Evolutionary conservation across 2,113 vertebrate species (phyloP).

Genomic region (Cisticola juncidis): DNA sequence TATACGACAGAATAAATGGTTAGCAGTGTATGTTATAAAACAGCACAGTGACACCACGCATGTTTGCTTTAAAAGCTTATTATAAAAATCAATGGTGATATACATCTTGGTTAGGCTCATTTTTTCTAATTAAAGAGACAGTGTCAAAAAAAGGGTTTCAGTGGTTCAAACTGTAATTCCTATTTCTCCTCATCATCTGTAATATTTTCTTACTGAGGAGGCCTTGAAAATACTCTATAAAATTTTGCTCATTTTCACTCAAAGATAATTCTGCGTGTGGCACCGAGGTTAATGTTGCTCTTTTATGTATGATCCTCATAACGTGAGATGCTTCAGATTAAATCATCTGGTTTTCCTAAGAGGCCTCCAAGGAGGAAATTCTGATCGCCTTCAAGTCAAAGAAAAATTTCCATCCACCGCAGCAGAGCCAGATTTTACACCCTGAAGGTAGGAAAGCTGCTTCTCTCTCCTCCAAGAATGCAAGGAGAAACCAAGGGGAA

Average conservation of each 20-base stretch:
- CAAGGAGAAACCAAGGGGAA: conserved; percentile 45
- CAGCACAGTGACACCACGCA: conserved; percentile 43
- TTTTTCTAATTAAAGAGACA: conserved; percentile 68
- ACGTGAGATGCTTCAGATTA: background rate
- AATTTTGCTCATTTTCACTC: conserved; percentile 23
- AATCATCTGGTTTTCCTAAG: conserved; percentile 1
- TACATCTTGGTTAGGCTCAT: conserved; percentile 57
- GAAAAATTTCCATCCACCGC: background rate
- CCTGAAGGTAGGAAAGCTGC: background rate
- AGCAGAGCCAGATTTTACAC: conserved; percentile 26
- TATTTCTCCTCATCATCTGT: conserved; percentile 23
- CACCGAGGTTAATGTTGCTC: conserved; percentile 17
- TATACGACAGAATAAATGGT: conserved; percentile 48
- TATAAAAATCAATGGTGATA: conserved; percentile 67
- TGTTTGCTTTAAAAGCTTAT: conserved; percentile 70
- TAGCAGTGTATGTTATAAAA: conserved; percentile 57
- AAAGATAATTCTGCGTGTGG: conserved; percentile 14
- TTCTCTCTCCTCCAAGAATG: conserved; percentile 19
- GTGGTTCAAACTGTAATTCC: conserved; percentile 42
- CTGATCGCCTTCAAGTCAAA: background rate
- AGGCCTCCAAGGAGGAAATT: conserved; percentile 14
- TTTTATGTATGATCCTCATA: conserved; percentile 3
- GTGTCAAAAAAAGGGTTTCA: conserved; percentile 36
- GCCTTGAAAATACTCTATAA: conserved; percentile 8
- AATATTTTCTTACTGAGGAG: conserved; percentile 4